Evolutionary conservation across 1,140 invertebrate genomes (phyloP).

Genomic region (Procambarus clarkii): DNA sequence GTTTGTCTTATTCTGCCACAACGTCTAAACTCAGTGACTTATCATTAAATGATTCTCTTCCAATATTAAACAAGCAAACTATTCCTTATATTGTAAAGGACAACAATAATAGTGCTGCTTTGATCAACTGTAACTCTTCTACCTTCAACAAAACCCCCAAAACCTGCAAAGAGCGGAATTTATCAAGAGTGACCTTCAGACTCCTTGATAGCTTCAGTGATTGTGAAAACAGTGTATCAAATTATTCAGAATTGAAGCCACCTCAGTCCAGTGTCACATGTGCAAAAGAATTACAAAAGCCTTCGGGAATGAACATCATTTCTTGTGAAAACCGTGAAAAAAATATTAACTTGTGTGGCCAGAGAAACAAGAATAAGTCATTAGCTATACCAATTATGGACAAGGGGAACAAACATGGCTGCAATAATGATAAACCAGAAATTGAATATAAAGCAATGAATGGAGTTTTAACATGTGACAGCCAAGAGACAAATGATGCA

Average conservation of each 20-base stretch:
- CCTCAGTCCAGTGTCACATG: background rate
- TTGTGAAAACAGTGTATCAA: background rate
- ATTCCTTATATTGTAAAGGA: background rate
- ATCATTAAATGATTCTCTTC: background rate
- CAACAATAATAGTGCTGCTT: background rate
- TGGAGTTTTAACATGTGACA: background rate
- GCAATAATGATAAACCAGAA: background rate
- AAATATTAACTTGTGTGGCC: background rate
- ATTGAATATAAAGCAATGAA: background rate
- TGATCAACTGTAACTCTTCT: background rate
- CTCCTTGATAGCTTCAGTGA: background rate
- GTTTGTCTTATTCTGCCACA: background rate
- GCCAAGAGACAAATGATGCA: background rate
- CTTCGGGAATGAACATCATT: background rate
- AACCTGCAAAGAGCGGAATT: background rate
- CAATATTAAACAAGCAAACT: background rate
- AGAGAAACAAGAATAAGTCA: background rate
- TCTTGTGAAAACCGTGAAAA: background rate
- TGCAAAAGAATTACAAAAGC: background rate
- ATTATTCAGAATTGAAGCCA: background rate
- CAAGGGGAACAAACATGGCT: no score
- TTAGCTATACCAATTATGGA: background rate
- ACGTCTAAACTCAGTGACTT: background rate
- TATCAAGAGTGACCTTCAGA: background rate
- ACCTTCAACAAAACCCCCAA: background rate